Evolutionary conservation across 2,797 vertebrate genomes (phyloP), one percentile per base, ranked within the genome.

Genomic region (Crax fasciolata): DNA sequence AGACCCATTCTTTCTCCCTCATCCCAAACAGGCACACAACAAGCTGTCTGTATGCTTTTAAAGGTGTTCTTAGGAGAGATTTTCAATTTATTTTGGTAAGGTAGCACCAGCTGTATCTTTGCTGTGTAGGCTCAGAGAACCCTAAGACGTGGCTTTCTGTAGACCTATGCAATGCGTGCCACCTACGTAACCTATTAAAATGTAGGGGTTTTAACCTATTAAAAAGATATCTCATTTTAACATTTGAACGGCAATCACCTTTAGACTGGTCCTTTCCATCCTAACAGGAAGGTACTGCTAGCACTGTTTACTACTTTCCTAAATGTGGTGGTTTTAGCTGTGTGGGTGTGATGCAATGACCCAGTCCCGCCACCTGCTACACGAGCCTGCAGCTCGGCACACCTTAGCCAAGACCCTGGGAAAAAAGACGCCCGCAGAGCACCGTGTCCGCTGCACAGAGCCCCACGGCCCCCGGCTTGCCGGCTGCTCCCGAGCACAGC

Each of bases 321-420:
- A 35, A 35, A 35, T 35, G 35, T 35, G 35, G 35, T 35, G 35
- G 35, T 43, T 43, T 43, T 43, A 12, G 15, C 11, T 43, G 41
- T 43, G 15, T 15, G 15, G 15, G 41, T 10, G 11, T 12, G 41
- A 43, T 43, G 41, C 41, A 43, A 15, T 10, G 11, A 43, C 15
- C 41, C 72, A 18, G 3, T 1, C n/a, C 38, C 0, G 4, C 1
- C 7, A 32, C 12, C n/a, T 28, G 16, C 12, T 4, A 18, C 0
- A 0, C 55, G 14, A 19, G 17, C 9, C 1, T 6, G 35, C 4
- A 28, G 7, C 70, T 2, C 4, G 23, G 13, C 2, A 24, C 51
- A 13, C 6, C 2, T 5, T 18, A 62, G 18, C 48, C 19, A 3
- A 1, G 54, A 18, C 10, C 15, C 10, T 1, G 7, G 13, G 41